A percentile compares a stretch with the other conserved stretches of the same genome.
phyloP scores from a whole-genome alignment of 2,797 vertebrate genomes.

The Argya squamiceps region DNA sequence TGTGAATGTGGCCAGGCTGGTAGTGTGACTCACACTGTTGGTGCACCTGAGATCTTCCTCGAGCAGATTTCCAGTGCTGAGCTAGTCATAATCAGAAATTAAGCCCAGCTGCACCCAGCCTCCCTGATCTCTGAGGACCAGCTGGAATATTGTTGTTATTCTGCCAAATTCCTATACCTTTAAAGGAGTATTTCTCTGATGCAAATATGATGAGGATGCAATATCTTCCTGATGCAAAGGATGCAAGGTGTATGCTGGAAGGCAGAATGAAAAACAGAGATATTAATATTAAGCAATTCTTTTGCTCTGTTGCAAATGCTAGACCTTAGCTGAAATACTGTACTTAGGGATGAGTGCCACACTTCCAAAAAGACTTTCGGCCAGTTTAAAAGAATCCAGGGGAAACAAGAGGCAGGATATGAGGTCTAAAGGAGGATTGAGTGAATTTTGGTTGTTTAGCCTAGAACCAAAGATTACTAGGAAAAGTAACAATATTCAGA shows the following conservation, averaged over 20 bases:
- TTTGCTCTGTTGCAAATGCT: background rate
- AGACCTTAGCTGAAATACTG: background rate
- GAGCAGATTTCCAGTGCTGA: background rate
- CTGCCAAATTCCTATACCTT: background rate
- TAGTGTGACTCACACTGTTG: too few relatives aligned
- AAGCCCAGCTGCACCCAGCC: background rate
- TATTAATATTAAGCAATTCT: background rate
- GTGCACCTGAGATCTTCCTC: fast-evolving
- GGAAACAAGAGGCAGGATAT: background rate
- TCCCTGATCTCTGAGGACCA: too few relatives aligned
- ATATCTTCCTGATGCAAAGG: background rate
- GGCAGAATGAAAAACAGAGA: background rate
- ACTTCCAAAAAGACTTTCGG: background rate
- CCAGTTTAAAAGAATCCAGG: background rate
- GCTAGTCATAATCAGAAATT: background rate
- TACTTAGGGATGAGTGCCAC: background rate
- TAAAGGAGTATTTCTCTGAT: background rate
- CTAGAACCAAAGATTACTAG: background rate
- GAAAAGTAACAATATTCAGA: background rate
- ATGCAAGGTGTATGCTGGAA: background rate
- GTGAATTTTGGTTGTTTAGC: background rate
- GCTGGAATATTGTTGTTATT: background rate
- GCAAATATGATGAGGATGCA: background rate
- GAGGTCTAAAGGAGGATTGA: background rate
- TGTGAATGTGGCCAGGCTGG: background rate